Conservation (phyloP, 2,888 invertebrate species). For the Scaptomyza cyrtandrae region DNA sequence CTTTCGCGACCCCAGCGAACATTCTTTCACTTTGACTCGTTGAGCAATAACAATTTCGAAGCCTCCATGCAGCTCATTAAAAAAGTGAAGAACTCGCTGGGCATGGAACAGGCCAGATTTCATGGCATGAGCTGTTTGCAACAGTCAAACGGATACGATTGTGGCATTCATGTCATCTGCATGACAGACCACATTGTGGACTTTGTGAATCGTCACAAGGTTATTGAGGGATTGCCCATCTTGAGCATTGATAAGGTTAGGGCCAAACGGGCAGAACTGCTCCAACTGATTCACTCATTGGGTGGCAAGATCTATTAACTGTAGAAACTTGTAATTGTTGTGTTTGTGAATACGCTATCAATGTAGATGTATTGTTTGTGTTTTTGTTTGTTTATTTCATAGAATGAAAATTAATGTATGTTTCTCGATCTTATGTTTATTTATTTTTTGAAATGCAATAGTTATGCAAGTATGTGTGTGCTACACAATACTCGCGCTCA, state of each 20-base stretch:
- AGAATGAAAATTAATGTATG: neutral
- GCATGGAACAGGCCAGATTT: conserved; percentile 83
- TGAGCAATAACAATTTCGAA: conserved; percentile 87
- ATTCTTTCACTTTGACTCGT: conserved; percentile 93
- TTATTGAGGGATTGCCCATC: conserved; percentile 75
- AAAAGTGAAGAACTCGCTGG: conserved; percentile 85
- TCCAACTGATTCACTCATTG: conserved; percentile 87
- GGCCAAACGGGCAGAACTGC: conserved; percentile 87
- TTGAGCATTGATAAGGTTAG: conserved; percentile 86
- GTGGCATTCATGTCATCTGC: conserved; percentile 95
- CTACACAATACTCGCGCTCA: no score
- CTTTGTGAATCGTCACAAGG: conserved; percentile 80
- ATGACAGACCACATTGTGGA: conserved; percentile 88
- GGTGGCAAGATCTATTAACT: conserved; percentile 79
- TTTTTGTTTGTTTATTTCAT: neutral
- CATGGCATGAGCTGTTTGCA: conserved; percentile 88
- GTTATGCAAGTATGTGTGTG: no score
- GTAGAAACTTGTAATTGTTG: neutral
- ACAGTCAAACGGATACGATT: conserved; percentile 95
- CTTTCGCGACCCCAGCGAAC: conserved; percentile 90
- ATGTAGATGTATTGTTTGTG: neutral
- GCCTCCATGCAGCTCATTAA: conserved; percentile 88
- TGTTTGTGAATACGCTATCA: neutral
- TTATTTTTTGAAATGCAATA: neutral
- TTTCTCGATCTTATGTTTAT: neutral